Evolutionary conservation across 2,888 invertebrate species (phyloP), one percentile per base, ranked within the genome.

Genomic region (Alloplasta piceator): DNA sequence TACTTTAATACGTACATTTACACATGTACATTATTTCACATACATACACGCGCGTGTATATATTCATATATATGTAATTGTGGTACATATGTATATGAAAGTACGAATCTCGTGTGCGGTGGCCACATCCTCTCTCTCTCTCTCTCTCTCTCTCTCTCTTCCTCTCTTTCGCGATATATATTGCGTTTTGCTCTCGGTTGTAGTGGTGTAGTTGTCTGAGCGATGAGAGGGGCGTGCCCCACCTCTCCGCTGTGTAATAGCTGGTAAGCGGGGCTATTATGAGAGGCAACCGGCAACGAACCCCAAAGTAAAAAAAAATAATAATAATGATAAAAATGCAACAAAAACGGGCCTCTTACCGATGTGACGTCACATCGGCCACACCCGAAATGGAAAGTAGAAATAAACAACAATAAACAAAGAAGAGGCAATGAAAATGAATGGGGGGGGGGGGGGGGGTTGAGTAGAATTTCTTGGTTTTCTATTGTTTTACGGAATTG

Each of bases 201-300:
- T 58, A 77, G 72, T 67, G 82, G 76, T 75, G 26, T 26, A 82
- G 83, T 83, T 83, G 84, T 70, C 60, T 83, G 85, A 87, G 88
- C 86, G 87, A 89, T 88, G 86, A 89, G 86, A 85, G 85, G 85
- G 89, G 89, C 87, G 89, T 85, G 85, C 83, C 86, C 73, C 70
- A 74, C 77, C 73, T 83, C 72, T 41, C 50, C 77, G 72, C 74
- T 68, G 79, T 82, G 83, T 87, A 86, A 89, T 85, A 86, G 83
- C 87, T 84, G 87, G 87, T 88, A 87, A 88, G 86, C 86, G 86
- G 84, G 67, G 87, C 87, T 87, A 87, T 88, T 88, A 88, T 85
- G 85, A 86, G 83, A 82, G 74, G 74, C 78, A 83, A 84, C 86
- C 85, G 86, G 84, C 78, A 82, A 85, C 58, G 38, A 58, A 63